Percentiles rank a stretch among this genome's conserved stretches.
Evolutionary conservation across 2,113 vertebrate species (phyloP).

Genomic region (Galeopterus variegatus): DNA sequence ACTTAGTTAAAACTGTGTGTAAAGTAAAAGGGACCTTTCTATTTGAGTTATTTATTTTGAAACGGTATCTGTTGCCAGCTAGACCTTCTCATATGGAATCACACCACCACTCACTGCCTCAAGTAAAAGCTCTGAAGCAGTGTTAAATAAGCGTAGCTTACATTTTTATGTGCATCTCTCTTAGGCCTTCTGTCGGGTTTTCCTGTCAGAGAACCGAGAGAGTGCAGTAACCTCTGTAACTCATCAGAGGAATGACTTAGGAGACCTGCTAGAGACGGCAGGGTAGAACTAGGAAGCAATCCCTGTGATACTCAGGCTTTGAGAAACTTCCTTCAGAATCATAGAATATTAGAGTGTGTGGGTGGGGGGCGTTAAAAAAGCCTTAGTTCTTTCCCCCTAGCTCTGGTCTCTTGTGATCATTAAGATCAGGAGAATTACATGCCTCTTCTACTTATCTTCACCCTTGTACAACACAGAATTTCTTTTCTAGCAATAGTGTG

Average conservation of each 20-base stretch:
- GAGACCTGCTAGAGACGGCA: neutral
- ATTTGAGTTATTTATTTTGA: slow-evolving; percentile 1
- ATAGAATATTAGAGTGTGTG: neutral
- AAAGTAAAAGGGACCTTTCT: neutral
- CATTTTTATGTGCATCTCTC: slow-evolving; percentile 20
- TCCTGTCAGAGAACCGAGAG: neutral
- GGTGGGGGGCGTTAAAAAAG: neutral
- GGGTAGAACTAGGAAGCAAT: neutral
- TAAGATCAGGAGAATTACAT: neutral
- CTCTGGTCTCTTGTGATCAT: neutral
- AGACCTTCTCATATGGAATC: slow-evolving; percentile 29
- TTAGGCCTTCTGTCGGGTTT: neutral
- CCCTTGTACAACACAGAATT: neutral
- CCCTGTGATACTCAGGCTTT: neutral
- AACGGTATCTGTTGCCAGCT: neutral
- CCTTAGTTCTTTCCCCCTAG: neutral
- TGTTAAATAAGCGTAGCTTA: neutral
- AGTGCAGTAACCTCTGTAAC: neutral
- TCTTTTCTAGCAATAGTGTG: neutral
- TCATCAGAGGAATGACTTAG: neutral
- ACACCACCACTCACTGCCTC: neutral
- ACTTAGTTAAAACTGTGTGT: too few species aligned
- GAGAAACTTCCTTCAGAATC: slow-evolving; percentile 2
- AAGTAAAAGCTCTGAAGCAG: neutral
- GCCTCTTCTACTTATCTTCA: neutral